Evolutionary conservation across 2,113 vertebrate species (phyloP).

Genomic region (Himantopus leucocephalus): DNA sequence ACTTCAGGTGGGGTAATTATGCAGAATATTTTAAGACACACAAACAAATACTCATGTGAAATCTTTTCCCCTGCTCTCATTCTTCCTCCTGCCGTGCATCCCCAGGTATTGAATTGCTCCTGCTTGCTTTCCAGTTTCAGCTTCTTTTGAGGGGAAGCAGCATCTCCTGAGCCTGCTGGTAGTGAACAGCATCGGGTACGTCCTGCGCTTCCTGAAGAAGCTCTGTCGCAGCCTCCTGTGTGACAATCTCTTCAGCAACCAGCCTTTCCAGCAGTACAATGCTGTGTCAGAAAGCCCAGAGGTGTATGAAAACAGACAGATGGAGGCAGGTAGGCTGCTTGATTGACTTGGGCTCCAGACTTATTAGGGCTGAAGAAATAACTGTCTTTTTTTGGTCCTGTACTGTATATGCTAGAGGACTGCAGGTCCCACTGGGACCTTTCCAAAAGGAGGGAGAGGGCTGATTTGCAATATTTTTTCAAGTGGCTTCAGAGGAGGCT

Average conservation of each 20-base stretch:
- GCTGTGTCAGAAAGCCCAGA: conserved; percentile 56
- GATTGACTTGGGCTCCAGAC: neutral
- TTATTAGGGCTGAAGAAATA: neutral
- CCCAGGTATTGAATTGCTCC: neutral
- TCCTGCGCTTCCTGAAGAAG: conserved; percentile 94
- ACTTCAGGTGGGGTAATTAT: neutral
- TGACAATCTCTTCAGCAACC: conserved; percentile 95
- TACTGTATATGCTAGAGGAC: neutral
- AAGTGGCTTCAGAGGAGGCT: neutral
- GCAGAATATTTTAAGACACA: neutral
- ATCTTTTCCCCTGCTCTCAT: neutral
- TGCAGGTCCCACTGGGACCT: neutral
- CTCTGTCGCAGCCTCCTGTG: conserved; percentile 92
- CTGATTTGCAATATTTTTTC: neutral
- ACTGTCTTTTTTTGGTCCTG: neutral
- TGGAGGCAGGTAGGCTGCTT: conserved; percentile 70
- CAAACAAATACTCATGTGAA: neutral
- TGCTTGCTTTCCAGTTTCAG: conserved; percentile 76
- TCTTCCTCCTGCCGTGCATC: neutral
- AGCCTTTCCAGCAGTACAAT: conserved; percentile 82
- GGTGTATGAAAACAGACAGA: conserved; percentile 36
- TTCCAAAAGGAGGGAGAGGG: neutral
- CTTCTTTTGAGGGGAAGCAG: conserved; percentile 95
- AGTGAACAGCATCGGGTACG: conserved; percentile 92
- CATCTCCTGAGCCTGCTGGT: conserved; percentile 90